phyloP scores from a whole-genome alignment of 2,113 vertebrate species.

The Gobius niger region DNA sequence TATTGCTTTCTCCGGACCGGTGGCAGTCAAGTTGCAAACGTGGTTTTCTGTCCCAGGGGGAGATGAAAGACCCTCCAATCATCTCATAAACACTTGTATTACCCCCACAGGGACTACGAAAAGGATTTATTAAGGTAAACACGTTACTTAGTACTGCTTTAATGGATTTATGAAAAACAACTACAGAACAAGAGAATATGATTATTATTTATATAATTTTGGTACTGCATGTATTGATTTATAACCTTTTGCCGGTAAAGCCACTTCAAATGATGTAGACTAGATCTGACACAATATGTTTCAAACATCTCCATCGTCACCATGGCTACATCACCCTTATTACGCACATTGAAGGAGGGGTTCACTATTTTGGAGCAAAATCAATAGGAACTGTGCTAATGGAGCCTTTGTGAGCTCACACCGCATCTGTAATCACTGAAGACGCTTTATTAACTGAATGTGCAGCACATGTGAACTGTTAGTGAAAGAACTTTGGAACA shows the following conservation, averaged over 20 bases:
- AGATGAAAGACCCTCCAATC: too few relatives aligned
- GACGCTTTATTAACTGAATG: background rate
- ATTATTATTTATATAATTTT: too few relatives aligned
- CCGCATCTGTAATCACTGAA: background rate
- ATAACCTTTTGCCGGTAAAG: background rate
- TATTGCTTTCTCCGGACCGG: too few relatives aligned
- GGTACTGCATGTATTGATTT: too few relatives aligned
- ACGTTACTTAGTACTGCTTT: too few relatives aligned
- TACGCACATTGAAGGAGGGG: background rate
- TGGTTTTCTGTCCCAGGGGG: too few relatives aligned
- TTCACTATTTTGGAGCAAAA: background rate
- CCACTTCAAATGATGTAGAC: background rate
- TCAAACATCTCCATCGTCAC: background rate
- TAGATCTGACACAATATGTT: background rate
- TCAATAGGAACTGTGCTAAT: slow-evolving; percentile 9
- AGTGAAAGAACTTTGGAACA: background rate
- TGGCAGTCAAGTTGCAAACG: too few relatives aligned
- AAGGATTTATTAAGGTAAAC: too few relatives aligned
- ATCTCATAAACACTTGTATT: too few relatives aligned
- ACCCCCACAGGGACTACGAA: too few relatives aligned
- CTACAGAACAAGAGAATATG: too few relatives aligned
- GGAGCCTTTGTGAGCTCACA: background rate
- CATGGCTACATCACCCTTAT: background rate
- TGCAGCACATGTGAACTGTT: background rate
- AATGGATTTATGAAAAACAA: too few relatives aligned